A percentile compares a stretch with the other conserved stretches of the same genome.
Evolutionary conservation across 2,888 invertebrate genomes (phyloP).

Genomic region (Brenthis daphne): DNA sequence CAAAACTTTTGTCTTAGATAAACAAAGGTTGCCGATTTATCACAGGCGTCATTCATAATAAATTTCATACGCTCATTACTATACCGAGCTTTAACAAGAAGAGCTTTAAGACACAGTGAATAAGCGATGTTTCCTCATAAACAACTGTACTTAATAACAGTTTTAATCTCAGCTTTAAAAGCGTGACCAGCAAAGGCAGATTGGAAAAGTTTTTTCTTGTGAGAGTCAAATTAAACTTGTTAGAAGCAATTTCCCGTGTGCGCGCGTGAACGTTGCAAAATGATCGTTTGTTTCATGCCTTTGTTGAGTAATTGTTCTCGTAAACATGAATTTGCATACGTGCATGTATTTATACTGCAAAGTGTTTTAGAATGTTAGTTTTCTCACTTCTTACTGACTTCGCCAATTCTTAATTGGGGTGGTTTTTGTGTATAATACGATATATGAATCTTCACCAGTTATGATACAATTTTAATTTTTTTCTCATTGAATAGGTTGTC

Average conservation of each 20-base stretch:
- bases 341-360: constrained; percentile 9
- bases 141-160: constrained; percentile 57
- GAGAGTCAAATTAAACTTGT: constrained; percentile 77
- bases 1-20: constrained; percentile 30
- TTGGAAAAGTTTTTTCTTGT: constrained; percentile 79
- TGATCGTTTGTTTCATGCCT: constrained; percentile 40
- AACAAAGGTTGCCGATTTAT: constrained; percentile 39
- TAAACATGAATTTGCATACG: constrained; percentile 22
- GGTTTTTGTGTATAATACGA: no score
- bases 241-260: constrained; percentile 71
- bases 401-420: no score
- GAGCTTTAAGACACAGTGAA: constrained; percentile 38
- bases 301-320: constrained; percentile 26
- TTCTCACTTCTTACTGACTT: no score
- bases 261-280: constrained; percentile 55
- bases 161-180: constrained; percentile 67
- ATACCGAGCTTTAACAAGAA: constrained; percentile 22
- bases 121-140: constrained; percentile 51
- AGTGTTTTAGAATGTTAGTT: not conserved
- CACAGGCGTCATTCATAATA: constrained; percentile 36
- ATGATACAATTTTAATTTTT: no score
- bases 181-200: constrained; percentile 71
- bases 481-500: no score
- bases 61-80: constrained; percentile 38
- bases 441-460: no score